phyloP scores from a whole-genome alignment of 2,888 invertebrate genomes.

The Stenchaetothrips biformis region DNA sequence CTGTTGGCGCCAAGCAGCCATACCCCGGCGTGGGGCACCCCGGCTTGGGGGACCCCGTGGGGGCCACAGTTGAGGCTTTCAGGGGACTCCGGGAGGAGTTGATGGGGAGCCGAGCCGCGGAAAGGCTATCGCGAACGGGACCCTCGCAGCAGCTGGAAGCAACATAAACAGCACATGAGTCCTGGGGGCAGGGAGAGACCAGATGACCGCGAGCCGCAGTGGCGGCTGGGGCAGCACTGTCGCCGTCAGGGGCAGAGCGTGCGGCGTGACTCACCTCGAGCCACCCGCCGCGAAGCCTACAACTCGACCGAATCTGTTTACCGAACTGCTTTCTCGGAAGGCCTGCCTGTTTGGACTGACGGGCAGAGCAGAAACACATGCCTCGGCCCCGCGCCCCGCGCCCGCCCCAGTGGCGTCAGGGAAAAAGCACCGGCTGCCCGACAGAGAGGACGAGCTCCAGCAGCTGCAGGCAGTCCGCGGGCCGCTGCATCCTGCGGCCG shows the following conservation, averaged over 20 bases:
- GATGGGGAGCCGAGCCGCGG: background rate
- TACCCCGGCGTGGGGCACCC: background rate
- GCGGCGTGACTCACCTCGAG: background rate
- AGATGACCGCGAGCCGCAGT: background rate
- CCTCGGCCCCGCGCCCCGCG: background rate
- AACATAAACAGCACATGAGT: slow-evolving; percentile 19
- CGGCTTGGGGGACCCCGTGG: background rate
- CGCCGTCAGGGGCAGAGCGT: background rate
- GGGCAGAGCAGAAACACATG: slow-evolving; percentile 12
- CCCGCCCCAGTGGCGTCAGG: background rate
- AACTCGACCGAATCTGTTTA: background rate
- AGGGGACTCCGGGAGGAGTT: background rate
- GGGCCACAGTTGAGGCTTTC: slow-evolving; percentile 17
- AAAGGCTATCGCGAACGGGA: background rate
- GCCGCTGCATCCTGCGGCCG: background rate
- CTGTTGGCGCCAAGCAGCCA: background rate
- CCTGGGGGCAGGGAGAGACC: background rate
- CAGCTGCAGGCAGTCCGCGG: background rate
- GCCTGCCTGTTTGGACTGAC: slow-evolving; percentile 3
- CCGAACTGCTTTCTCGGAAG: background rate
- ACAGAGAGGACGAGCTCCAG: background rate
- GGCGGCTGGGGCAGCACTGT: background rate
- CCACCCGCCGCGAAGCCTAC: background rate
- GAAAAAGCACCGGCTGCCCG: background rate
- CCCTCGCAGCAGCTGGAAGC: background rate